phyloP scores from a whole-genome alignment of 2,797 vertebrate species.

The Sarcoramphus papa region DNA sequence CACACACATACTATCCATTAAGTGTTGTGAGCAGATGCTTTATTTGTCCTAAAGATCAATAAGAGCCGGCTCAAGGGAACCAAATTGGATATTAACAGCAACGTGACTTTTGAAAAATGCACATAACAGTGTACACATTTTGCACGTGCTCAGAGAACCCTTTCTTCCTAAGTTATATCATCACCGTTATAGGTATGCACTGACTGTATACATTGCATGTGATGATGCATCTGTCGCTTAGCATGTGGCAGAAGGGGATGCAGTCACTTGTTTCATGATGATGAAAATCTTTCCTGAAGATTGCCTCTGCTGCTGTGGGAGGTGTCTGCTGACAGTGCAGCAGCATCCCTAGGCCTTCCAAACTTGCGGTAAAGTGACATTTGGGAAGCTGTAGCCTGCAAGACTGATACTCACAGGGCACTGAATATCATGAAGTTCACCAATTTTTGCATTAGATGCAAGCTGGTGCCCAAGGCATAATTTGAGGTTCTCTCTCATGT shows the following conservation, averaged over 20 bases:
- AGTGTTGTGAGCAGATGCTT: not conserved
- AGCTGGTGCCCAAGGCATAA: not conserved
- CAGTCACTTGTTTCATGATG: not conserved
- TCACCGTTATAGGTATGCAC: not conserved
- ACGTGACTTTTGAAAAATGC: not conserved
- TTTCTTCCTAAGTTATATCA: not conserved
- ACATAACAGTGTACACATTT: not conserved
- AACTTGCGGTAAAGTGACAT: not conserved
- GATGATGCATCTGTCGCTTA: not conserved
- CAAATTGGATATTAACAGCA: not conserved
- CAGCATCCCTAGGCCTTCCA: not conserved
- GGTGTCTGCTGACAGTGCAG: not conserved
- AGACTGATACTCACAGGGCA: not conserved
- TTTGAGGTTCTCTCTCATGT: not conserved
- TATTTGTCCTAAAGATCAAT: not conserved
- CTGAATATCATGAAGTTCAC: not conserved
- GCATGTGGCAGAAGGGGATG: not conserved
- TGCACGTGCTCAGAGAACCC: not conserved
- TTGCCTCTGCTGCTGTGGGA: not conserved
- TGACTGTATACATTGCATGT: not conserved
- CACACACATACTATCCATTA: not conserved
- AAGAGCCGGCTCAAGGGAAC: not conserved
- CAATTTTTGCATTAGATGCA: not conserved
- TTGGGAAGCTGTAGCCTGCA: rapidly evolving
- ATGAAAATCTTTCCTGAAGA: not conserved